These are phyloP conservation scores for Cardiocondyla obscurior DNA, from an alignment of 1,140 invertebrate species.

Conservation along the genomic window DNA sequence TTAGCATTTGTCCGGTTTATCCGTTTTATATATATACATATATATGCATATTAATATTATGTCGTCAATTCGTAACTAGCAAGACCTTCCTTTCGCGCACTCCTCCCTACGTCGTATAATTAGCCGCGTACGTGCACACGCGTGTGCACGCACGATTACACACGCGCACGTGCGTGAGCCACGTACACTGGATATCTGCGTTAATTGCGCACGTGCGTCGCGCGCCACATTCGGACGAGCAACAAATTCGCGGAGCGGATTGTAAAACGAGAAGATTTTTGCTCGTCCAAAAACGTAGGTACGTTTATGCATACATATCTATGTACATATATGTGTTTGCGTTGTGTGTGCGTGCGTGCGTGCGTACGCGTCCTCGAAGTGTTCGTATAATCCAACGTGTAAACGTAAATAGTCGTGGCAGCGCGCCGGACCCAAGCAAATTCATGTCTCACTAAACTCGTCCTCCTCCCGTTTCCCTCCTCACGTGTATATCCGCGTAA, in stretches of 20 bases:
- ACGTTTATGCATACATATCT: constrained; percentile 56
- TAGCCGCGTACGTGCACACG: constrained; percentile 27
- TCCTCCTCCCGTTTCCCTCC: constrained; percentile 21
- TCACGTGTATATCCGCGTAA: constrained; percentile 56
- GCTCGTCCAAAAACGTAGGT: constrained; percentile 65
- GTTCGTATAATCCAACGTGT: constrained; percentile 58
- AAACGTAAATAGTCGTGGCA: constrained; percentile 22
- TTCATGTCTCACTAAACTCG: constrained; percentile 61
- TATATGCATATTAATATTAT: constrained; percentile 61
- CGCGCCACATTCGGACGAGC: constrained; percentile 54
- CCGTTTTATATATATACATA: constrained; percentile 50
- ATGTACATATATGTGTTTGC: constrained; percentile 41
- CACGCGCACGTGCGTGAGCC: constrained; percentile 38
- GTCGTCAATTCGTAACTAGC: constrained; percentile 63
- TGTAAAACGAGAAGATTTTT: constrained; percentile 62
- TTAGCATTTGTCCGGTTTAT: constrained; percentile 56
- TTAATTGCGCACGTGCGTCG: constrained; percentile 39
- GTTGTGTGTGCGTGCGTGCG: constrained; percentile 45
- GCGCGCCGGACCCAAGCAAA: constrained; percentile 40
- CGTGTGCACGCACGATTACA: constrained; percentile 28
- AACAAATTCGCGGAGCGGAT: constrained; percentile 60
- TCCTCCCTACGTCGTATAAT: constrained; percentile 44
- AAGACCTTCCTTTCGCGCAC: constrained; percentile 57
- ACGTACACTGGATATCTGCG: constrained; percentile 19
- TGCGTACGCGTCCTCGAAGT: constrained; percentile 45